A percentile compares a stretch with the other conserved stretches of the same genome.
Evolutionary conservation across 1,140 invertebrate genomes (phyloP).

Genomic region (Bombyx mandarina): DNA sequence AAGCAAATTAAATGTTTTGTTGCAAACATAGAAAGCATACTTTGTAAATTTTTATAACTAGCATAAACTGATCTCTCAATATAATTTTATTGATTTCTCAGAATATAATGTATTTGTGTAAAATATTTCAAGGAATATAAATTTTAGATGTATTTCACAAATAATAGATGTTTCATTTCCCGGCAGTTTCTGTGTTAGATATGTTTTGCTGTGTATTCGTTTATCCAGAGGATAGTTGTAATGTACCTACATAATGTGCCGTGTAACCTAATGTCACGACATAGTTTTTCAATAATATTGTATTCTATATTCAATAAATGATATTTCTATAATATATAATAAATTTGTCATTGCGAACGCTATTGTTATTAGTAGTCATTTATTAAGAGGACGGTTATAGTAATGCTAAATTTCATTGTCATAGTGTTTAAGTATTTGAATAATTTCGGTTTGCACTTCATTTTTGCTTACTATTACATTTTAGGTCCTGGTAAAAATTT

Average conservation of each 20-base stretch:
- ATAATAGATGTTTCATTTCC: slow-evolving; percentile 51
- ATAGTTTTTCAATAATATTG: slow-evolving; percentile 68
- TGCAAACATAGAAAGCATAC: slow-evolving; percentile 52
- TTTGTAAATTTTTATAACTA: slow-evolving; percentile 69
- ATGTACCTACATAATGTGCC: slow-evolving; percentile 57
- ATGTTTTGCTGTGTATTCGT: slow-evolving; percentile 48
- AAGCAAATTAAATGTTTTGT: slow-evolving; percentile 38
- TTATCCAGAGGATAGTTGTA: slow-evolving; percentile 52
- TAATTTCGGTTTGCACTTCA: slow-evolving; percentile 64
- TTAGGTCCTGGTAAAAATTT: slow-evolving; percentile 52
- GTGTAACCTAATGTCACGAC: slow-evolving; percentile 62
- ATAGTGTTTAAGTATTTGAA: slow-evolving; percentile 65
- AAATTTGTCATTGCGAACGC: slow-evolving; percentile 63
- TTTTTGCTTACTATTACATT: slow-evolving; percentile 58
- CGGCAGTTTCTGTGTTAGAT: slow-evolving; percentile 49
- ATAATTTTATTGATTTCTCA: slow-evolving; percentile 67
- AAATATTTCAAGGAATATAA: slow-evolving; percentile 57
- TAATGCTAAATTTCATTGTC: slow-evolving; percentile 65
- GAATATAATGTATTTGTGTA: slow-evolving; percentile 65
- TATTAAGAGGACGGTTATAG: slow-evolving; percentile 51
- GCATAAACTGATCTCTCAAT: slow-evolving; percentile 68
- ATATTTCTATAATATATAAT: slow-evolving; percentile 68
- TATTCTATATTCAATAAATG: slow-evolving; percentile 69
- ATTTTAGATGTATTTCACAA: slow-evolving; percentile 47
- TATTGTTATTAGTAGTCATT: slow-evolving; percentile 63